A percentile compares a stretch with the other conserved stretches of the same genome.
These are phyloP conservation scores for Listrodromus nycthemerus DNA, from an alignment of 2,888 invertebrate species.

Conservation along the genomic window DNA sequence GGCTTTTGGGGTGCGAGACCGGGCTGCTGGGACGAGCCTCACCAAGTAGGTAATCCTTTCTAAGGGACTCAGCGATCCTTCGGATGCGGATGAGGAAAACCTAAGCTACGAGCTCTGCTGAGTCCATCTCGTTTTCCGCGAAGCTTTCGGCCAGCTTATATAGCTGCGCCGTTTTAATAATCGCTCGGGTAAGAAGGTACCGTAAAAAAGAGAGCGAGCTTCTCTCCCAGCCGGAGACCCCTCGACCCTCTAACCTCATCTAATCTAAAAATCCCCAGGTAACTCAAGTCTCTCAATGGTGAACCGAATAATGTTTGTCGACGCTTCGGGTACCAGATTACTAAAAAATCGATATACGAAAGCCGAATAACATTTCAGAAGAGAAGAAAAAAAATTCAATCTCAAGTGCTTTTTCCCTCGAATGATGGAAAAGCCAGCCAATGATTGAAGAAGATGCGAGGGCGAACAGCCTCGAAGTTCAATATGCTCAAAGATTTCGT, in stretches of 20 bases:
- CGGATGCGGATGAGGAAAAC: neutral
- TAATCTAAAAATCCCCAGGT: slow-evolving; percentile 12
- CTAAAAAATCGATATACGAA: neutral
- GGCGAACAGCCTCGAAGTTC: slow-evolving; percentile 21
- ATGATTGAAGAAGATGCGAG: slow-evolving; percentile 14
- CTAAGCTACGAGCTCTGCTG: slow-evolving; percentile 39
- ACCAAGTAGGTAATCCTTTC: slow-evolving; percentile 18
- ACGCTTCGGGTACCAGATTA: neutral
- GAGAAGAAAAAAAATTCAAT: neutral
- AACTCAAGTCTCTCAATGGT: neutral
- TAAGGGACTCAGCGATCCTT: neutral
- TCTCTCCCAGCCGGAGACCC: neutral
- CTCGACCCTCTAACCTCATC: neutral
- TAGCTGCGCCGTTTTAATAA: slow-evolving; percentile 51
- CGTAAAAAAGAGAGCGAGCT: neutral
- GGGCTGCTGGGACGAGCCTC: slow-evolving; percentile 58
- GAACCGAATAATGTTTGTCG: neutral
- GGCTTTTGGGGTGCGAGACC: slow-evolving; percentile 66
- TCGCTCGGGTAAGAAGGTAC: slow-evolving; percentile 23
- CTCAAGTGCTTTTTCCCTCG: slow-evolving; percentile 4
- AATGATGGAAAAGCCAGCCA: slow-evolving; percentile 1
- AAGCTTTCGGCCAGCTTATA: slow-evolving; percentile 24
- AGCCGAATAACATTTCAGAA: neutral
- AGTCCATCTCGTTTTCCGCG: slow-evolving; percentile 40
- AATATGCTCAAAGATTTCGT: neutral